These are phyloP conservation scores for Psammodynastes pulverulentus DNA, from an alignment of 2,113 vertebrate genomes.

Conservation along the genomic window DNA sequence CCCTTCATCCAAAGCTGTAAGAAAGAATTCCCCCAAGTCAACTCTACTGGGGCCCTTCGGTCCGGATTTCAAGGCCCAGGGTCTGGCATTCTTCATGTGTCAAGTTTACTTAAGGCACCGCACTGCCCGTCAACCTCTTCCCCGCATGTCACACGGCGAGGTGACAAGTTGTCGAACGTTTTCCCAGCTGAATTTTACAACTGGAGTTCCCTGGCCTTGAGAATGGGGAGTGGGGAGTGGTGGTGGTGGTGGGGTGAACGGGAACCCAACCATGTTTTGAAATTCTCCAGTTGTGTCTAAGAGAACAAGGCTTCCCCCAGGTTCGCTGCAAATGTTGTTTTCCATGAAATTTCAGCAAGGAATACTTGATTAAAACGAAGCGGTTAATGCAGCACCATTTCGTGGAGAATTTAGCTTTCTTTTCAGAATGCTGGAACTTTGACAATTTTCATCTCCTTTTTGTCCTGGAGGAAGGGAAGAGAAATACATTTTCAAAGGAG, in stretches of 20 bases:
- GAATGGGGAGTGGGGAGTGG: background rate
- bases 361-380: background rate
- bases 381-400: background rate
- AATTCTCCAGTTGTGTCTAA: background rate
- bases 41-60: background rate
- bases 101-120: conserved; percentile 7
- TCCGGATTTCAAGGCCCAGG: background rate
- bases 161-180: conserved; percentile 13
- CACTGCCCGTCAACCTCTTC: background rate
- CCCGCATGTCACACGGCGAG: background rate
- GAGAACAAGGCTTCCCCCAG: background rate
- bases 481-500: background rate
- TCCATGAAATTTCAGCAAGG: background rate
- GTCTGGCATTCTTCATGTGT: background rate
- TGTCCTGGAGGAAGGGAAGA: background rate
- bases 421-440: background rate
- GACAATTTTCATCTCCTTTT: background rate
- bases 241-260: background rate
- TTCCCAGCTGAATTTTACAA: background rate
- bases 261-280: background rate
- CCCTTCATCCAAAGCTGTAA: background rate
- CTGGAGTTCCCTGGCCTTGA: background rate
- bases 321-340: background rate
- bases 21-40: conserved; percentile 9
- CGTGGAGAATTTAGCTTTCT: background rate